Percentiles rank a stretch among this genome's conserved stretches.
phyloP scores from a whole-genome alignment of 2,888 invertebrate species.

The Hyles lineata region DNA sequence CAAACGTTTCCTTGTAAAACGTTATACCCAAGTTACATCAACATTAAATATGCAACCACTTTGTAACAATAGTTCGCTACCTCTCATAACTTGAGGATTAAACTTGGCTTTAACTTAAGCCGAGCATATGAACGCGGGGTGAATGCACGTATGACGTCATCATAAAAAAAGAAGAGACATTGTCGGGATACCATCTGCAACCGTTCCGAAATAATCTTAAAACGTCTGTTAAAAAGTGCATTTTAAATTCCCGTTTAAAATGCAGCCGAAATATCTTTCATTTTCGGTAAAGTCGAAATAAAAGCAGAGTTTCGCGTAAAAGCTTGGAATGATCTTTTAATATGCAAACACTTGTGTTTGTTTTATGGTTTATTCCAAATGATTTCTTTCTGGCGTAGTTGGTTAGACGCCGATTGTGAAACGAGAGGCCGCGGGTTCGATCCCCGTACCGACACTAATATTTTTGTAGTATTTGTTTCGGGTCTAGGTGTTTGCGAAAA shows the following conservation, averaged over 20 bases:
- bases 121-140: slow-evolving; percentile 33
- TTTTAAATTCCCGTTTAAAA: background rate
- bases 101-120: slow-evolving; percentile 4
- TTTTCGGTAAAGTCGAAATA: background rate
- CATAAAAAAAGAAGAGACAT: slow-evolving; percentile 26
- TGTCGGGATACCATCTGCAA: background rate
- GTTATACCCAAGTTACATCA: too few relatives aligned
- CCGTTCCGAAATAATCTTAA: background rate
- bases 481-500: too few relatives aligned
- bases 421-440: too few relatives aligned
- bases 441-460: too few relatives aligned
- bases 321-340: background rate
- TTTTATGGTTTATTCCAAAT: background rate
- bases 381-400: too few relatives aligned
- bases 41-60: too few relatives aligned
- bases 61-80: background rate
- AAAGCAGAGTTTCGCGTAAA: slow-evolving; percentile 1
- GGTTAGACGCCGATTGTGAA: too few relatives aligned
- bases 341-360: background rate
- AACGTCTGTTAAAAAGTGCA: background rate
- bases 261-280: slow-evolving; percentile 6
- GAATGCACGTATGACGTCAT: slow-evolving; percentile 36
- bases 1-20: too few relatives aligned
- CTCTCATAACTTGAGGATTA: background rate
- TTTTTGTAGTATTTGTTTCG: too few relatives aligned